Evolutionary conservation across 2,113 vertebrate species (phyloP).

Genomic region (Poecilia latipinna): DNA sequence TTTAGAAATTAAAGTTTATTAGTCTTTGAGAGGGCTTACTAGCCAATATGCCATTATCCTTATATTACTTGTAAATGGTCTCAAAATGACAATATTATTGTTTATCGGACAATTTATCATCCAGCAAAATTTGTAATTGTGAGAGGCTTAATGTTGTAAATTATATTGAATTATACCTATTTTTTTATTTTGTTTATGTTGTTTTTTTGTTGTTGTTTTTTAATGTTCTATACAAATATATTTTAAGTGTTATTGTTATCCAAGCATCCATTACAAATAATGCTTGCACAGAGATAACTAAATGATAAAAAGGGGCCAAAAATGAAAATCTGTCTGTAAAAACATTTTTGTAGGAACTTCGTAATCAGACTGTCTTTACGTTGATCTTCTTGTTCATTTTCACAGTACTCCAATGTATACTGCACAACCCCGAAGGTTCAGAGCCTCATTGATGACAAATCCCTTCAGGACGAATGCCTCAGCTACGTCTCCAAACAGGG

Average conservation of each 20-base stretch:
- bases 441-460: slow-evolving; percentile 93
- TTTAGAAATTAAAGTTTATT: no score
- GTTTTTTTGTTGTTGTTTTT: not conserved
- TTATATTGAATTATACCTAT: no score
- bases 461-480: slow-evolving; percentile 93
- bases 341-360: not conserved
- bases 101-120: no score
- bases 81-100: no score
- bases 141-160: no score
- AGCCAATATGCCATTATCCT: no score
- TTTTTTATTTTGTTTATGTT: no score
- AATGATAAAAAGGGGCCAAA: not conserved
- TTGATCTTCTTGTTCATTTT: not conserved
- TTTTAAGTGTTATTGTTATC: not conserved
- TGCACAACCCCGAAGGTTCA: slow-evolving; percentile 96
- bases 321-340: no score
- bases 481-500: slow-evolving; percentile 92
- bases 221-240: not conserved
- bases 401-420: slow-evolving; percentile 97
- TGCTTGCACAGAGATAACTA: not conserved
- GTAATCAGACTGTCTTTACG: not conserved
- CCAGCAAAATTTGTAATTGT: no score
- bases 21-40: no score
- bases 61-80: no score
- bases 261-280: not conserved